These are phyloP conservation scores for Neotragus pygmaeus DNA, from an alignment of 2,113 vertebrate genomes.

Conservation along the genomic window DNA sequence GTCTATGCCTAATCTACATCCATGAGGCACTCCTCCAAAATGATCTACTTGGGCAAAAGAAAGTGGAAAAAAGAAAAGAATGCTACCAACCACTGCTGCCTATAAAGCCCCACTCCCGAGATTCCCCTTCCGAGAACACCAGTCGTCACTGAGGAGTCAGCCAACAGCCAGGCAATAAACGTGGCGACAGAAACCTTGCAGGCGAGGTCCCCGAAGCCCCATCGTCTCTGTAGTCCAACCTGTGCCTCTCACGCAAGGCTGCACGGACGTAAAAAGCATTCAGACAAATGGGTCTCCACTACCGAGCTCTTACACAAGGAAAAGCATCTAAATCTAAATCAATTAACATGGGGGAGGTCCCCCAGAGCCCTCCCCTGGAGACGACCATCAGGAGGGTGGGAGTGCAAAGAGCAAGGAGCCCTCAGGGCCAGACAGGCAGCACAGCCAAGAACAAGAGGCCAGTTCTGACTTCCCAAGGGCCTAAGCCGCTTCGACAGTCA, in stretches of 20 bases:
- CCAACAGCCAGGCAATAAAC: constrained; percentile 16
- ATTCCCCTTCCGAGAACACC: neutral
- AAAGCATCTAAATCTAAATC: constrained; percentile 36
- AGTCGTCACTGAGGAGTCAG: neutral
- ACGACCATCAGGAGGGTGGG: neutral
- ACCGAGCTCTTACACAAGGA: neutral
- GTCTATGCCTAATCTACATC: neutral
- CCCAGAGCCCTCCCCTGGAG: neutral
- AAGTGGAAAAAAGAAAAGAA: neutral
- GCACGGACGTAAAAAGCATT: constrained; percentile 11
- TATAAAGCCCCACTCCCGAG: neutral
- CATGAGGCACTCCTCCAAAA: neutral
- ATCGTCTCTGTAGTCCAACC: neutral
- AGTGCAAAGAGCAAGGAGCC: neutral
- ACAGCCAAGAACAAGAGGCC: neutral
- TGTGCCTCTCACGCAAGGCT: constrained; percentile 12
- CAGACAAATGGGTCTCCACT: constrained; percentile 47
- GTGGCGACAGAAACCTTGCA: neutral
- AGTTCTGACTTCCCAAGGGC: neutral
- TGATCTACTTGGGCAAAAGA: neutral
- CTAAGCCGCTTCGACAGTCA: neutral
- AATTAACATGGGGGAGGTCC: neutral
- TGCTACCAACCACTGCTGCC: neutral
- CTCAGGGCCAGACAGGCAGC: neutral
- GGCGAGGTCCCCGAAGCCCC: neutral